phyloP scores from a whole-genome alignment of 2,888 invertebrate species.

The Coelopa pilipes region DNA sequence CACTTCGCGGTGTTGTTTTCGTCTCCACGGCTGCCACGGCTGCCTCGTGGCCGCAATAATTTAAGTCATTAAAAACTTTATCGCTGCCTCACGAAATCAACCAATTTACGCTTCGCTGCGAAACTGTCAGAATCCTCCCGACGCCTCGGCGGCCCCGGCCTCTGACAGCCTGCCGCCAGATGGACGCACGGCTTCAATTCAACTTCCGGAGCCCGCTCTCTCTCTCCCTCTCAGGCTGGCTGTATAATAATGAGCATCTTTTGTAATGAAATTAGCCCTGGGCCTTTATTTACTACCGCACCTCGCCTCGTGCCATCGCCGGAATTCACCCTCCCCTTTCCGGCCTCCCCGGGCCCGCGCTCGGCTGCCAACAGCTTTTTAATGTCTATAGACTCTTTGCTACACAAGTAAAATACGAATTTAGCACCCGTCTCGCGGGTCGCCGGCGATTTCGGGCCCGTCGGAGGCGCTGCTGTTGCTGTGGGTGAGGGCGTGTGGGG shows the following conservation, averaged over 20 bases:
- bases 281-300: not conserved
- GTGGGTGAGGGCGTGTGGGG: not conserved
- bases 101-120: slow-evolving; percentile 4
- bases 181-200: too few species aligned
- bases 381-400: slow-evolving; percentile 38
- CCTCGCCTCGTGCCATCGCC: too few species aligned
- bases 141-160: not conserved
- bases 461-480: not conserved
- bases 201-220: too few species aligned
- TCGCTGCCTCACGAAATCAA: not conserved
- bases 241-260: slow-evolving; percentile 4
- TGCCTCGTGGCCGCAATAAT: not conserved
- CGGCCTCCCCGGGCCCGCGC: not conserved
- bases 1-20: not conserved
- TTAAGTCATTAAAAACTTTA: slow-evolving; percentile 7
- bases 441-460: not conserved
- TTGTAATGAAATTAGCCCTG: not conserved
- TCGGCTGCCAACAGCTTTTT: slow-evolving; percentile 35
- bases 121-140: not conserved
- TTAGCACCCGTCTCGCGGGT: slow-evolving; percentile 42
- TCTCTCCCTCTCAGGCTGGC: not conserved
- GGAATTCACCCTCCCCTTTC: too few species aligned
- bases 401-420: slow-evolving; percentile 52
- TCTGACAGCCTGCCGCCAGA: too few species aligned
- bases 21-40: not conserved